phyloP scores from a whole-genome alignment of 2,888 invertebrate species.

The Idaea aversata region DNA sequence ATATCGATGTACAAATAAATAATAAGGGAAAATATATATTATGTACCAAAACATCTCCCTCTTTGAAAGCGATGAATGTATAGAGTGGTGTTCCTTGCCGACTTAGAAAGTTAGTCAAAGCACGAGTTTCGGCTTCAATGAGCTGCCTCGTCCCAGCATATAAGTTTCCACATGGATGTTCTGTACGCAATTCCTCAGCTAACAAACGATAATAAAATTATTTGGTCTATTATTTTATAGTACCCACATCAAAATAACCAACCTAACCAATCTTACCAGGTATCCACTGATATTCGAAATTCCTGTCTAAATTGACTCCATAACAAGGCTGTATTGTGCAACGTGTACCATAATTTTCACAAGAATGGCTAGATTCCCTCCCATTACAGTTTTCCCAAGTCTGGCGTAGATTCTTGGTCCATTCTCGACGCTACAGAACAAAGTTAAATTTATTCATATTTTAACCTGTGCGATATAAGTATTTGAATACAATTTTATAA shows the following conservation, averaged over 20 bases:
- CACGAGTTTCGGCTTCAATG: constrained; percentile 64
- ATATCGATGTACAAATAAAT: constrained; percentile 2
- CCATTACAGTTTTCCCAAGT: constrained; percentile 60
- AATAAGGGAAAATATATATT: neutral
- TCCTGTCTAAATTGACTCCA: constrained; percentile 70
- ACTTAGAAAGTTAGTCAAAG: constrained; percentile 58
- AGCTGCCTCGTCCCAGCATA: constrained; percentile 66
- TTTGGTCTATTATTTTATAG: neutral
- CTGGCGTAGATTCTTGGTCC: constrained; percentile 69
- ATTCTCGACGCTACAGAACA: constrained; percentile 57
- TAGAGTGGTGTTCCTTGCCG: constrained; percentile 42
- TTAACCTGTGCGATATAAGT: neutral
- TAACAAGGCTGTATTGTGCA: constrained; percentile 65
- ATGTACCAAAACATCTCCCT: constrained; percentile 62
- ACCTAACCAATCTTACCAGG: constrained; percentile 45
- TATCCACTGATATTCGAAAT: constrained; percentile 77
- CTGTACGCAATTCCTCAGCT: constrained; percentile 65
- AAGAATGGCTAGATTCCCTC: constrained; percentile 48
- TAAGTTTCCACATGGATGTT: constrained; percentile 63
- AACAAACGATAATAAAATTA: constrained; percentile 12
- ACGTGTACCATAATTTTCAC: constrained; percentile 53
- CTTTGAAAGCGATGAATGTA: constrained; percentile 68
- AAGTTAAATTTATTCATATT: neutral
- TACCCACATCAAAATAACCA: neutral
- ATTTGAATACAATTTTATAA: neutral